Evolutionary conservation across 1,140 invertebrate genomes (phyloP), one percentile per base, ranked within the genome.

Genomic region (Mercenaria mercenaria): DNA sequence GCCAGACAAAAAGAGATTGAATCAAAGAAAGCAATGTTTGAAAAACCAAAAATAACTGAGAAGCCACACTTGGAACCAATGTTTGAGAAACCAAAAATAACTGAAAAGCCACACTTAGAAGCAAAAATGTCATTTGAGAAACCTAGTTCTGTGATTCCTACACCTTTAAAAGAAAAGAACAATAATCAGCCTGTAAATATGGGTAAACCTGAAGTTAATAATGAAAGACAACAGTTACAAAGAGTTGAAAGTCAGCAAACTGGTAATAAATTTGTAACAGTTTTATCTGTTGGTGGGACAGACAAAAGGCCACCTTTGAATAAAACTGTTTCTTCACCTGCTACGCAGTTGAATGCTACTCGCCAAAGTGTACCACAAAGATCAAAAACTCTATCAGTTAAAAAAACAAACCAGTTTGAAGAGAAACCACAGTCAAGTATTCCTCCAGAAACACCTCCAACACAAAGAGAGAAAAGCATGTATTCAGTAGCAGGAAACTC

Each of bases 381-480:
- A 87, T 43, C 81, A 13, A 84, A 84, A n/a, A 85, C 83, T 13
- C 76, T 85, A 26, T 64, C 83, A 43, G 20, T 15, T 26, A 76
- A 41, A 8, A 20, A n/a, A 69, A 23, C 23, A 20, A 74, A 85
- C 37, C 47, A 47, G 2, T 37, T 72, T 13, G 23, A 26, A n/a
- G 83, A 85, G 18, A 43, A 18, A 1, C 83, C 83, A 23, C 83
- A 85, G n/a, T 76, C 85, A 18, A 87, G 85, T 64, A 39, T 87
- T 29, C 50, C 85, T 3, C 85, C 85, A 79, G 37, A 32, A 32
- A 47, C 34, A 26, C 72, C 32, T 1, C 26, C 64, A 37, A 18
- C 85, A 4, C 50, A 76, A 47, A 64, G 11, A 56, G 32, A 29
- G 11, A n/a, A n/a, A n/a, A 69, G 52, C 39, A 23, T 87, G 26